phyloP scores from a whole-genome alignment of 2,113 vertebrate species.

The Collichthys lucidus region DNA sequence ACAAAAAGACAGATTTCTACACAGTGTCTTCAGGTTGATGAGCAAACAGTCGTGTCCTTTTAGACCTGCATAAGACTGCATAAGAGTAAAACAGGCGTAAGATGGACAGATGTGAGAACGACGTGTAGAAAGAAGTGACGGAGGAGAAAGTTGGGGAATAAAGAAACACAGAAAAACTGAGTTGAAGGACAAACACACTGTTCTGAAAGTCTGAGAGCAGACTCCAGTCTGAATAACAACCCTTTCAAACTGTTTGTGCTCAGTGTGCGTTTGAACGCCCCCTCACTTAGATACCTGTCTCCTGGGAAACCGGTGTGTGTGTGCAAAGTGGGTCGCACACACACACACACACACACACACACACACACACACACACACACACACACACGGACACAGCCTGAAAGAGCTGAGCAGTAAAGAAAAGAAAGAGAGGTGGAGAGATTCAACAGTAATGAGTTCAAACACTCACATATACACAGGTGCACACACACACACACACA shows the following conservation, averaged over 20 bases:
- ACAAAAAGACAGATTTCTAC: too few species aligned
- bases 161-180: slow-evolving; percentile 12
- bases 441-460: slow-evolving; percentile 46
- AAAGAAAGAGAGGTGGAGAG: slow-evolving; percentile 8
- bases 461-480: slow-evolving; percentile 27
- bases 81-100: background rate
- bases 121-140: background rate
- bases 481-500: slow-evolving; percentile 6
- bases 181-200: slow-evolving; percentile 57
- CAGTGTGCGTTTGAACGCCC: slow-evolving; percentile 67
- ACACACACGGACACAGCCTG: slow-evolving; percentile 14
- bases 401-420: slow-evolving; percentile 28
- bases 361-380: background rate
- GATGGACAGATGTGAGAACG: background rate
- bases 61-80: background rate
- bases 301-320: slow-evolving; percentile 72
- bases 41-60: background rate
- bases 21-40: background rate
- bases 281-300: slow-evolving; percentile 75
- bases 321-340: background rate
- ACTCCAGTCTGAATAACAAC: slow-evolving; percentile 64
- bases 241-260: slow-evolving; percentile 67
- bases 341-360: slow-evolving; percentile 43
- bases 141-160: slow-evolving; percentile 1
- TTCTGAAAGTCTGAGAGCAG: slow-evolving; percentile 47